Conservation (phyloP, 2,113 vertebrate species). For the Varanus komodoensis region DNA sequence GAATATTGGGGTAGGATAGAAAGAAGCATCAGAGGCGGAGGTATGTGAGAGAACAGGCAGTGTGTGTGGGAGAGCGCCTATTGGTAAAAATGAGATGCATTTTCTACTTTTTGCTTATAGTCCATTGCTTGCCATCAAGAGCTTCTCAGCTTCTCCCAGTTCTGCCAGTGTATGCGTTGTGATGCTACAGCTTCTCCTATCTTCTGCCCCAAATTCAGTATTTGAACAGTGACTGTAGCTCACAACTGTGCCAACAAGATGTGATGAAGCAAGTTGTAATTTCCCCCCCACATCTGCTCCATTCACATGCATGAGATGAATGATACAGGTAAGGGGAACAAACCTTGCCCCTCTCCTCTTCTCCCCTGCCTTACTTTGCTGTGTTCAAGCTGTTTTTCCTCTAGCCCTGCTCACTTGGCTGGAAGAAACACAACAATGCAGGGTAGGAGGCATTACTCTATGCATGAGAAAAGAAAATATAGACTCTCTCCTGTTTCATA, state of each 20-base stretch:
- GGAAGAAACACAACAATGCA: not conserved
- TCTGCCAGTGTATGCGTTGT: not conserved
- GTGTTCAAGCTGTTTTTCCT: not conserved
- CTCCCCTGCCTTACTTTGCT: not conserved
- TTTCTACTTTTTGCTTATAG: not conserved
- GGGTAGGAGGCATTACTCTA: not conserved
- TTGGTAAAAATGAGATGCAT: not conserved
- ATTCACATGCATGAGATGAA: not conserved
- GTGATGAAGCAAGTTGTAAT: too few species aligned
- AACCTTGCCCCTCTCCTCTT: not conserved
- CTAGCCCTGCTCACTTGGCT: not conserved
- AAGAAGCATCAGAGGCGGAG: not conserved
- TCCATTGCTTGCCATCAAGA: not conserved
- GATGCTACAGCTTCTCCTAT: not conserved
- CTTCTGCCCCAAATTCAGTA: not conserved
- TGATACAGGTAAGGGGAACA: not conserved
- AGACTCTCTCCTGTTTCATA: not conserved
- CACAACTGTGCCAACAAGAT: not conserved
- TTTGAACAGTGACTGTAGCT: not conserved
- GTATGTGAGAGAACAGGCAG: not conserved
- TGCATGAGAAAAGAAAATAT: not conserved
- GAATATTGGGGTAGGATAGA: not conserved
- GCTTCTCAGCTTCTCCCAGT: not conserved
- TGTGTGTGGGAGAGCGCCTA: not conserved
- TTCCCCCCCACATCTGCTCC: not conserved